A percentile compares a stretch with the other conserved stretches of the same genome.
Evolutionary conservation across 2,113 vertebrate species (phyloP).

Genomic region (Fregetta grallaria): DNA sequence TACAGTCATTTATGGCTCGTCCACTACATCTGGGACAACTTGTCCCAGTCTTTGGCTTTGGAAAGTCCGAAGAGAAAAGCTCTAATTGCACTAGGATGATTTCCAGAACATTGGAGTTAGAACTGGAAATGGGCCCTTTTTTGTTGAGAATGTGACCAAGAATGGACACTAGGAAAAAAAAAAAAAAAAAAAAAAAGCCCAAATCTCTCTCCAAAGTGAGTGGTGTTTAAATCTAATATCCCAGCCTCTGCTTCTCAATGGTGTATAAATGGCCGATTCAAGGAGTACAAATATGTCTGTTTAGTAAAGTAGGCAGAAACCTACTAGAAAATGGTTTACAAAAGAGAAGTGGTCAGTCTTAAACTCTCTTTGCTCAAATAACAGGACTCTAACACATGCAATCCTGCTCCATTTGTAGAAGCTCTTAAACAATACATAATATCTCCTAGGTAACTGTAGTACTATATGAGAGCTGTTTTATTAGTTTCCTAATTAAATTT

Average conservation of each 20-base stretch:
- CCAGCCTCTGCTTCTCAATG: not conserved
- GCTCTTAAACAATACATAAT: not conserved
- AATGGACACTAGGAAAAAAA: not conserved
- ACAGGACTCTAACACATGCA: not conserved
- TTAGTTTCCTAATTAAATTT: constrained; percentile 61
- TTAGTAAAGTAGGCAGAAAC: not conserved
- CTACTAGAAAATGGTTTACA: not conserved
- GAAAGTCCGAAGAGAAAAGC: not conserved
- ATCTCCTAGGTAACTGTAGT: constrained; percentile 22
- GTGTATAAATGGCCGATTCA: not conserved
- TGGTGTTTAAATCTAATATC: not conserved
- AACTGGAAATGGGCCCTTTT: not conserved
- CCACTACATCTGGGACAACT: not conserved
- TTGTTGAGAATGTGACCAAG: not conserved
- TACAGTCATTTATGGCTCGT: not conserved
- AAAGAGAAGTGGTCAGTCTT: not conserved
- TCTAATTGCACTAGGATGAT: not conserved
- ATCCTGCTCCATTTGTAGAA: not conserved
- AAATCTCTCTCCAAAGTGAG: not conserved
- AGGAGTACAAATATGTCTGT: not conserved
- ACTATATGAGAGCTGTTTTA: constrained; percentile 1
- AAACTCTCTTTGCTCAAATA: not conserved
- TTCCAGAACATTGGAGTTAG: not conserved
- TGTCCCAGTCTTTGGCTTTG: not conserved
- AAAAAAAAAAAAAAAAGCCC: not conserved